Evolutionary conservation across 2,113 vertebrate genomes (phyloP), one percentile per base, ranked within the genome.

Genomic region (Hydrolagus affinis): DNA sequence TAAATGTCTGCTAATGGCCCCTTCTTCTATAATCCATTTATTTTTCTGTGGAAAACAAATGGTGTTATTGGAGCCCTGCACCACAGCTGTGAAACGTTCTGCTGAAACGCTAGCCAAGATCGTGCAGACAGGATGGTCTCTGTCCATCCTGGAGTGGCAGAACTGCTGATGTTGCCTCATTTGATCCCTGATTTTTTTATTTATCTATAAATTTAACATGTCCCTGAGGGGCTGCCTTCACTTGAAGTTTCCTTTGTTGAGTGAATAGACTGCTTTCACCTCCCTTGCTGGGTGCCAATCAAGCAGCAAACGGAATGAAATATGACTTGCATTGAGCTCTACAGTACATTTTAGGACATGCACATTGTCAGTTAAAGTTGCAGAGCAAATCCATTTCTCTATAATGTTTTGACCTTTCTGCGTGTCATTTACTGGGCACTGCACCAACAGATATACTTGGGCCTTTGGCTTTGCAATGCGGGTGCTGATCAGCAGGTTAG

Each of bases 341-440:
- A 80, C 30, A 60, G 77, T 83, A 68, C 62, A 68, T 83, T 83
- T 68, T 83, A 83, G 25, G 66, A 17, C 78, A 91, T 91, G 89
- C 91, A 92, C 91, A 90, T 91, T 90, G 92, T 94, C 93, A 94
- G 87, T 94, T 93, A 90, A 89, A 91, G 92, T 94, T 85, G 80
- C 89, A 71, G 69, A 93, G 91, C 91, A 90, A 91, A 94, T 91
- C 92, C 90, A 94, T 91, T 94, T 93, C 92, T 90, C 87, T 89
- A 89, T 91, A 90, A 90, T 90, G 86, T 89, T 91, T 91, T 93
- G 94, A 95, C 94, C 94, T 94, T 94, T 92, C 90, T 92, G 93
- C 92, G 92, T 94, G 94, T 94, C 94, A 93, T 93, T 93, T 94
- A 93, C 94, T 91, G 93, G 94, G 93, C 94, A 93, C 28, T 59